Base-by-base conservation (phyloP, 2,888 invertebrate species). In the Osmoderma eremita region DNA sequence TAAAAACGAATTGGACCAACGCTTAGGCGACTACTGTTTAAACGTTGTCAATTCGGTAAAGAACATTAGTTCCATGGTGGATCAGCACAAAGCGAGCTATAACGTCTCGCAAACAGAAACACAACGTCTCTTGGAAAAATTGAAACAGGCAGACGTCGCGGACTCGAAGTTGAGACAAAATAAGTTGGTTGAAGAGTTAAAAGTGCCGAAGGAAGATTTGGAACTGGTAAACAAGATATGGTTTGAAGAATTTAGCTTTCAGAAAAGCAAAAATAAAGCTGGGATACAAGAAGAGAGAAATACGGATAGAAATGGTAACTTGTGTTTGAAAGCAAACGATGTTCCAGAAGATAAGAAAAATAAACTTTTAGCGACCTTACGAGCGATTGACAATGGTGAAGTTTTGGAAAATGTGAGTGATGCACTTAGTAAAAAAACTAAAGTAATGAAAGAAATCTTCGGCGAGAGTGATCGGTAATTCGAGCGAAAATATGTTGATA, bases 341-440 rank as follows among this genome's bases (percentile, higher is more conserved):
- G 75, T 75, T 4, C 53, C 72, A 30, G 78, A 83, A 42, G 84
- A 85, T 65, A 69, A 71, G 67, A 89, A 88, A 75, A 83, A 83
- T 54, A 87, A 88, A 74, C 78, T 90, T 45, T 80, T 90, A 61
- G 88, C 88, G 12, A 86, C 88, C 1, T 82, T 90, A 67, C 87
- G 87, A 74, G 88, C 87, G 18, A 89, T 90, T 69, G 89, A 89
- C 75, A 83, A 86, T 70, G 83, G 82, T 3, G 82, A 83, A 63
- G 77, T 75, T 63, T 66, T 81, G 36, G 80, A 80, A 18, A 69
- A 61, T 30, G 50, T 67, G 30, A 56, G 15, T 54, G 67, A 68
- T 53, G 49, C 66, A 17, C 63, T 71, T 56, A 71, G 67, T 42
- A 72, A 68, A 53, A 75, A 73, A 69, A 71, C 67, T 66, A 75